Evolutionary conservation across 2,113 vertebrate genomes (phyloP), one percentile per base, ranked within the genome.

Genomic region (Lophochroa leadbeateri): DNA sequence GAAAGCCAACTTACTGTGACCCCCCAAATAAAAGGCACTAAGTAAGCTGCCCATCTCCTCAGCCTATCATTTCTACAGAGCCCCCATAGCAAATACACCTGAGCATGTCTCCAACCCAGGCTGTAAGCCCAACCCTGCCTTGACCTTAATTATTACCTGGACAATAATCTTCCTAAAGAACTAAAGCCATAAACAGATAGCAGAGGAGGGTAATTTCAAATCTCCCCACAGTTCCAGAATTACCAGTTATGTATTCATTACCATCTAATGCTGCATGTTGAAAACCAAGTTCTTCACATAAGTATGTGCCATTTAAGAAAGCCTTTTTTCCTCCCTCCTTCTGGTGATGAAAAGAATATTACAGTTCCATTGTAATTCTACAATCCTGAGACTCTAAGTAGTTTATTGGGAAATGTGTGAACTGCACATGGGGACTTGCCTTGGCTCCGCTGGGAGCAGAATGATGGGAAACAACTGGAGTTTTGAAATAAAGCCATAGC

Each of bases 121-220:
- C 58, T 31, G 19, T 7, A 65, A 81, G 37, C 44, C 76, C 79
- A 44, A 19, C 86, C 63, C 82, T 94, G 69, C 90, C 88, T 94
- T 92, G 95, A 95, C 96, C 96, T 94, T 86, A 96, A 92, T 92
- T 82, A 60, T 78, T 63, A 70, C 94, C 86, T 78, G 65, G 44
- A 88, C 50, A 94, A 86, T 91, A 94, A 96, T 88, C 95, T 83
- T 86, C 44, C 50, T 55, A 29, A 75, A 94, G 91, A 78, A 35
- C 46, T 83, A 90, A 91, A 84, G 80, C 80, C 5, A 3, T 71
- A 64, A 93, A 81, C 64, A 88, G 88, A 63, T 71, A 7, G 2
- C 39, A 83, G 50, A 21, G 83, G 50, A 78, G 80, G 71, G 39
- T 58, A 57, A 80, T 60, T 93, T 86, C 57, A 90, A 65, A 61